These are phyloP conservation scores for Panurus biarmicus DNA, from an alignment of 2,113 vertebrate genomes.

Conservation along the genomic window DNA sequence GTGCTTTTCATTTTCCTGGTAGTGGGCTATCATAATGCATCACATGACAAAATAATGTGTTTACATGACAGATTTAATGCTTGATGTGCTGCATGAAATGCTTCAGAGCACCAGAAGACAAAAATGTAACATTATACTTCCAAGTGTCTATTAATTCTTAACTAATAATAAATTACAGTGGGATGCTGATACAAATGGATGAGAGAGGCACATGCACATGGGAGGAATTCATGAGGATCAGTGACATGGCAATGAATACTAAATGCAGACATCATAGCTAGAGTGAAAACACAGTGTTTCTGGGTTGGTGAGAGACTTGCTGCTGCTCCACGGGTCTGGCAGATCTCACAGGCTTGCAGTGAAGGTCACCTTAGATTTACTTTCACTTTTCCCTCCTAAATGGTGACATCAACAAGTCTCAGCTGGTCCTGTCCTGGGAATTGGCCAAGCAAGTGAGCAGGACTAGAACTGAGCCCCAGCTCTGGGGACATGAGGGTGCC, in stretches of 20 bases:
- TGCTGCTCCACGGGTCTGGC: background rate
- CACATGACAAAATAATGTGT: slow-evolving; percentile 55
- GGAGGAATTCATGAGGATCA: slow-evolving; percentile 33
- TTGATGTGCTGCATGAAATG: slow-evolving; percentile 41
- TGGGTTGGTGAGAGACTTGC: background rate
- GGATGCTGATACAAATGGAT: slow-evolving; percentile 36
- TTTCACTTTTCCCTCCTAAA: background rate
- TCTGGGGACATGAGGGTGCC: background rate
- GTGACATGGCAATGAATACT: background rate
- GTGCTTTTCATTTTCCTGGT: slow-evolving; percentile 40
- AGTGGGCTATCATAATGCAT: slow-evolving; percentile 24
- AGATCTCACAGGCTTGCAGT: background rate
- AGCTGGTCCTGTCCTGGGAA: background rate
- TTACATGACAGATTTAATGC: slow-evolving; percentile 55
- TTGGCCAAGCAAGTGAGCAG: fast-evolving
- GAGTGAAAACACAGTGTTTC: background rate
- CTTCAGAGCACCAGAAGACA: slow-evolving; percentile 25
- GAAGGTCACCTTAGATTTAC: background rate
- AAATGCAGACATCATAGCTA: background rate
- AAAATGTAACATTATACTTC: slow-evolving; percentile 52
- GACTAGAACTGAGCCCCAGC: background rate
- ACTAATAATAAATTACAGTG: slow-evolving; percentile 61
- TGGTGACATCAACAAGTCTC: background rate
- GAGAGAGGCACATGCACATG: background rate
- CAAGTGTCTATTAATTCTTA: slow-evolving; percentile 50